phyloP scores from a whole-genome alignment of 2,888 invertebrate genomes.

The Ennomos quercinarius region DNA sequence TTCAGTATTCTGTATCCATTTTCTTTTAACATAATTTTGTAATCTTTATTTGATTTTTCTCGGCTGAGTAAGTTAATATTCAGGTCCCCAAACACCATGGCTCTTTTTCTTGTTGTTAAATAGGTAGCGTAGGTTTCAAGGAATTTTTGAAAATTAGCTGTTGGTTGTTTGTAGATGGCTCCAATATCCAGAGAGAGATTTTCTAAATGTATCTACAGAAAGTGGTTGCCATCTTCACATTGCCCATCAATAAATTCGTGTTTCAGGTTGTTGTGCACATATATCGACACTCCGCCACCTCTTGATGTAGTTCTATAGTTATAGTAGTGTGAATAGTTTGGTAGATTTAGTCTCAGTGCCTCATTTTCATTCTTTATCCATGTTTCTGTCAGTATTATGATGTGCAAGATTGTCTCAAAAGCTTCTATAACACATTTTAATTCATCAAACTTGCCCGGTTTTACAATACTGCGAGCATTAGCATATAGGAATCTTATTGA shows the following conservation, averaged over 20 bases:
- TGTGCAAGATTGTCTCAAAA: neutral
- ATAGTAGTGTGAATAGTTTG: slow-evolving; percentile 1
- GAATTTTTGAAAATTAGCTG: no score
- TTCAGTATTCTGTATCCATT: no score
- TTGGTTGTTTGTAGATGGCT: neutral
- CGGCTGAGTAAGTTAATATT: no score
- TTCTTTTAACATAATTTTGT: no score
- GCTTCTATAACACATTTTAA: neutral
- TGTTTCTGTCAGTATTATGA: slow-evolving; percentile 2
- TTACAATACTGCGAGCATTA: slow-evolving; percentile 1
- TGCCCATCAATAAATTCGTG: neutral
- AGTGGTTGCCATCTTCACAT: neutral
- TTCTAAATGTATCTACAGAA: slow-evolving; percentile 1
- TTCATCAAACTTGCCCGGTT: slow-evolving; percentile 4
- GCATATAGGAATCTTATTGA: slow-evolving; percentile 1
- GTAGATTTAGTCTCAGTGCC: neutral
- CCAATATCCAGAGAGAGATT: neutral
- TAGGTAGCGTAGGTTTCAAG: no score
- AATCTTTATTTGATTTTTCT: no score
- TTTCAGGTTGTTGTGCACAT: slow-evolving; percentile 3
- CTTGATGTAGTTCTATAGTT: neutral
- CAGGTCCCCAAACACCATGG: no score
- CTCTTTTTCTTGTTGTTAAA: no score
- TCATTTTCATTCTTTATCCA: neutral
- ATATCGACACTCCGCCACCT: slow-evolving; percentile 5